Base-by-base conservation (phyloP, 2,797 vertebrate genomes). In the Danio kyathit region DNA sequence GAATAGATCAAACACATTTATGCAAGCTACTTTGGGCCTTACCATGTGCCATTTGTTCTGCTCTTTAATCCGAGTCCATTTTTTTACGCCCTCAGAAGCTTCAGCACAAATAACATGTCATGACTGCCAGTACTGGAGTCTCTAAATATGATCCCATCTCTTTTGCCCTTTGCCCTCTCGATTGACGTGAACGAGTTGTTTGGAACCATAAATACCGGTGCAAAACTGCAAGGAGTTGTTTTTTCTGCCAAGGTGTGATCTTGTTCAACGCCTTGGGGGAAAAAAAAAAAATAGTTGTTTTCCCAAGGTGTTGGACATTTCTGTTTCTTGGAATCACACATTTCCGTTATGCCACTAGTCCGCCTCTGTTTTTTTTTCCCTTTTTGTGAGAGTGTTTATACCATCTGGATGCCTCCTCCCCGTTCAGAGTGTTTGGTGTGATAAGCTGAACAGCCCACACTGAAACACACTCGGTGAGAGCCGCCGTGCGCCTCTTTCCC, bases 391-490 rank as follows among this genome's bases (percentile, higher is more conserved):
- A 80, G 48, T 57, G 69, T 65, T 44, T 57, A 65, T 74, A 64
- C 78, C 78, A 80, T 80, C 78, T 80, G 78, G 71, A 65, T 21
- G 60, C 69, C 70, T 40, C 21, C 16, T 74, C 49, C 19, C 40
- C 44, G 59, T 80, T 73, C 5, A 10, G 69, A 65, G 78, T 80
- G 78, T 65, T 73, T 80, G 70, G 70, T 65, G 78, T 74, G 78
- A 80, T 80, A 80, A 80, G 78, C 77, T 52, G 46, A 79, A 52
- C 77, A 63, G 57, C 70, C 70, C 78, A 80, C 69, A 74, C 51
- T 57, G 70, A 74, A 61, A 51, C 57, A 29, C 29, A 71, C 66
- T 13, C 6, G 9, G 48, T 72, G 48, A 71, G 59, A 71, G 67
- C 67, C 57, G 13, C 56, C 1, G 17, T 7, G 21, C 16, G 16